A percentile compares a stretch with the other conserved stretches of the same genome.
phyloP scores from a whole-genome alignment of 2,888 invertebrate species.

The Cheilosia soror region DNA sequence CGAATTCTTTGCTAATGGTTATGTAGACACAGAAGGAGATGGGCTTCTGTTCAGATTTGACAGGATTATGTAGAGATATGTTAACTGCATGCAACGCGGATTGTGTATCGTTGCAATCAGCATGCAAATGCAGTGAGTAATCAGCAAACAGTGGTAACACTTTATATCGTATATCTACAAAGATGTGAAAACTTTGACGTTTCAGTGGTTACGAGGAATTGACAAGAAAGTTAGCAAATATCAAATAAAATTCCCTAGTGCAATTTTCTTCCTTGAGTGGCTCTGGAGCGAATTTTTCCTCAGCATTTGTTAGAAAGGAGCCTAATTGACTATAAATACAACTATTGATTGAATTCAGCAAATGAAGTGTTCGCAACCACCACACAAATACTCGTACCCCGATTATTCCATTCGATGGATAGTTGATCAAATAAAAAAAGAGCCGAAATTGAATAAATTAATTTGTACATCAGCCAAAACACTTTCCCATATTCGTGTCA shows the following conservation, averaged over 20 bases:
- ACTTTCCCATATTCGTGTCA: constrained; percentile 44
- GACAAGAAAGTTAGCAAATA: no score
- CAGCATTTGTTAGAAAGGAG: no score
- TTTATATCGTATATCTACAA: neutral
- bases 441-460: constrained; percentile 35
- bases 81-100: neutral
- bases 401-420: neutral
- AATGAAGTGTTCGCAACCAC: no score
- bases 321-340: no score
- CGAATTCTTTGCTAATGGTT: constrained; percentile 38
- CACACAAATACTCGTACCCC: no score
- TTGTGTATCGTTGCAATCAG: constrained; percentile 19
- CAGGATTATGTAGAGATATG: constrained; percentile 5
- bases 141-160: neutral
- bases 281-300: no score
- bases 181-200: neutral
- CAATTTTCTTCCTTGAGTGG: no score
- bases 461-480: constrained; percentile 48
- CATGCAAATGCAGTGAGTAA: constrained; percentile 6
- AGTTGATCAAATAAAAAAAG: constrained; percentile 9
- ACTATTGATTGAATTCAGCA: no score
- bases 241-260: no score
- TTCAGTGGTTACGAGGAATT: neutral
- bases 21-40: constrained; percentile 1
- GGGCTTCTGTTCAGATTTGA: constrained; percentile 18